phyloP scores from a whole-genome alignment of 2,888 invertebrate species.

The Drosophila kokeensis region DNA sequence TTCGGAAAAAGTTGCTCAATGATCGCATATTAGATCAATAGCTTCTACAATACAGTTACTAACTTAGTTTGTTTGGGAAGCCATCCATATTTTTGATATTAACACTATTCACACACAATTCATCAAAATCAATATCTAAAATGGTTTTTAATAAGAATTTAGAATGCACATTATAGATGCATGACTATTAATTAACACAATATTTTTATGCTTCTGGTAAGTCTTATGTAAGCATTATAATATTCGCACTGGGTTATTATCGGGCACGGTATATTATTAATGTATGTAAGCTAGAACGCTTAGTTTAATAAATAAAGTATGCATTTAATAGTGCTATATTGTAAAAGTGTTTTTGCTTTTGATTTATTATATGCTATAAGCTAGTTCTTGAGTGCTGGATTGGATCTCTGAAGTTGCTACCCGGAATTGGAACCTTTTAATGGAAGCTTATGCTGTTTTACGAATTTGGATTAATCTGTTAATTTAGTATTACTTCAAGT shows the following conservation, averaged over 20 bases:
- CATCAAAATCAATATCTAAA: constrained; percentile 1
- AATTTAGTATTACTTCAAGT: neutral
- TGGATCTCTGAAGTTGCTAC: constrained; percentile 2
- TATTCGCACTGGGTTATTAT: constrained; percentile 31
- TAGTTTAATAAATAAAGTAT: constrained; percentile 61
- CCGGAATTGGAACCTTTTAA: neutral
- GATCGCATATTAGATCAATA: constrained; percentile 25
- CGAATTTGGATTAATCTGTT: neutral
- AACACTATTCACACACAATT: constrained; percentile 69
- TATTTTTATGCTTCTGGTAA: constrained; percentile 52
- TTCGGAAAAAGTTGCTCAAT: constrained; percentile 80
- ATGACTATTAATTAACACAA: constrained; percentile 33
- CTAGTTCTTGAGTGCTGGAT: constrained; percentile 29
- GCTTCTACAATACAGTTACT: constrained; percentile 23
- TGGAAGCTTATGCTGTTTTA: neutral
- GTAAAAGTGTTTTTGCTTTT: constrained; percentile 44
- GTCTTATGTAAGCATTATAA: constrained; percentile 33
- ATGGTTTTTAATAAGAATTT: constrained; percentile 35
- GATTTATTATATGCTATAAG: constrained; percentile 33
- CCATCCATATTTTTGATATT: constrained; percentile 65
- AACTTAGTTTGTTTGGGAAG: constrained; percentile 39
- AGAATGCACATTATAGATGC: constrained; percentile 38
- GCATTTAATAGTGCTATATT: constrained; percentile 47
- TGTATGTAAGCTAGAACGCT: constrained; percentile 45
- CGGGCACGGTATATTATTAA: constrained; percentile 30